Conservation (phyloP, 2,888 invertebrate genomes). For the Nowickia ferox region DNA sequence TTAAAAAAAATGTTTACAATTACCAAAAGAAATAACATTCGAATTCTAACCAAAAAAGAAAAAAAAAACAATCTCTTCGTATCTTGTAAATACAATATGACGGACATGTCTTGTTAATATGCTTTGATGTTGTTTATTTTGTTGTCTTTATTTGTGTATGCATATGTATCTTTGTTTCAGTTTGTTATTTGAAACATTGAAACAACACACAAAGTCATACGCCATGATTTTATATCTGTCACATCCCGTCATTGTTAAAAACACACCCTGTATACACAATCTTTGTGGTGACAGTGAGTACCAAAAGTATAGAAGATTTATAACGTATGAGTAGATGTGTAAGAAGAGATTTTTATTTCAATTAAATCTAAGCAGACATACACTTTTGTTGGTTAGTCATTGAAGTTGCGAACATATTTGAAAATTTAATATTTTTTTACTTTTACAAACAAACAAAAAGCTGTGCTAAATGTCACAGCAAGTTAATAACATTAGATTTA, state of each 20-base stretch:
- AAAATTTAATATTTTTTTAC: neutral
- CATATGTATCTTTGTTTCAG: neutral
- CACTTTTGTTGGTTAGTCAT: neutral
- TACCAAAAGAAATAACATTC: slow-evolving; percentile 16
- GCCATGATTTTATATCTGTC: slow-evolving; percentile 42
- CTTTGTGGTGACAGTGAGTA: slow-evolving; percentile 14
- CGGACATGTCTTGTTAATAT: slow-evolving; percentile 57
- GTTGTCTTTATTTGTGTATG: neutral
- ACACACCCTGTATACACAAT: neutral
- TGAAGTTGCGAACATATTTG: neutral
- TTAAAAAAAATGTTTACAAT: neutral
- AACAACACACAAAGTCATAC: slow-evolving; percentile 15
- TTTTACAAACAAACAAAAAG: neutral
- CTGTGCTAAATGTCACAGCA: neutral
- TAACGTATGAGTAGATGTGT: neutral
- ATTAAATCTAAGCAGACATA: slow-evolving; percentile 13
- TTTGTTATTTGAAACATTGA: slow-evolving; percentile 46
- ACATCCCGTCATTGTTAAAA: slow-evolving; percentile 51
- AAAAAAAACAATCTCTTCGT: slow-evolving; percentile 42
- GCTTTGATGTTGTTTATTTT: slow-evolving; percentile 62
- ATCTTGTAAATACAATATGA: slow-evolving; percentile 49
- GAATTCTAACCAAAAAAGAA: slow-evolving; percentile 3
- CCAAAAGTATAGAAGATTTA: slow-evolving; percentile 13
- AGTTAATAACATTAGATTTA: slow-evolving; percentile 3
- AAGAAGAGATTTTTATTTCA: neutral